Evolutionary conservation across 2,797 vertebrate species (phyloP).

Genomic region (Botia kubotai): DNA sequence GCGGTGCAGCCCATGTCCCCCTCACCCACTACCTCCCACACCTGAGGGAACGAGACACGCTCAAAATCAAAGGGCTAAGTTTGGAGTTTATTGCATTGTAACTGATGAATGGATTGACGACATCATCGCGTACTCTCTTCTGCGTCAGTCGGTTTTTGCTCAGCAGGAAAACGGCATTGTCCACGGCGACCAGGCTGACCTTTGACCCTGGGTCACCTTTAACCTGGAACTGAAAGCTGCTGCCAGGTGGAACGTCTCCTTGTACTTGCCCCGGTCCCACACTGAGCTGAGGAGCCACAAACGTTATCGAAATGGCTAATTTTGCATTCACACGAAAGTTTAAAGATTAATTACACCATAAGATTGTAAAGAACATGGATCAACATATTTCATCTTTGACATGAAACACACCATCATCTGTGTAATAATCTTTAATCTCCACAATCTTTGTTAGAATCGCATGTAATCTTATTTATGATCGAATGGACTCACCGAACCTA

Average conservation of each 20-base stretch:
- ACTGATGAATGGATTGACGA: background rate
- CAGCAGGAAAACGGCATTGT: slow-evolving; percentile 83
- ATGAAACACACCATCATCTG: background rate
- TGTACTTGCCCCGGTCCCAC: slow-evolving; percentile 55
- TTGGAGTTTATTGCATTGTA: background rate
- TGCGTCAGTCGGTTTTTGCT: slow-evolving; percentile 80
- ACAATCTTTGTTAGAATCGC: background rate
- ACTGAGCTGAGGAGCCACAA: slow-evolving; percentile 63
- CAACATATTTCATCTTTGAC: background rate
- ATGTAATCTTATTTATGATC: background rate
- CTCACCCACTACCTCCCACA: slow-evolving; percentile 80
- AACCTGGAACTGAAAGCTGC: slow-evolving; percentile 66
- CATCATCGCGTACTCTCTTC: slow-evolving; percentile 73
- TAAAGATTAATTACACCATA: background rate
- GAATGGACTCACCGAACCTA: slow-evolving; percentile 74
- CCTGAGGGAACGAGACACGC: slow-evolving; percentile 59
- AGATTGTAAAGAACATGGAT: background rate
- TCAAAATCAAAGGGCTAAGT: too few species aligned
- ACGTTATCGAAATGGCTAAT: background rate
- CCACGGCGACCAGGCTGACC: slow-evolving; percentile 81
- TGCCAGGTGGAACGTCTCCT: slow-evolving; percentile 59
- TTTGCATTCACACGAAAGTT: too few species aligned
- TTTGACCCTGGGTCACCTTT: slow-evolving; percentile 78
- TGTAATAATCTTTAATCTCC: too few species aligned
- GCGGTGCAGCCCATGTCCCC: slow-evolving; percentile 79